Base-by-base conservation (phyloP, 2,888 invertebrate species). In the Leptogaster cylindrica region DNA sequence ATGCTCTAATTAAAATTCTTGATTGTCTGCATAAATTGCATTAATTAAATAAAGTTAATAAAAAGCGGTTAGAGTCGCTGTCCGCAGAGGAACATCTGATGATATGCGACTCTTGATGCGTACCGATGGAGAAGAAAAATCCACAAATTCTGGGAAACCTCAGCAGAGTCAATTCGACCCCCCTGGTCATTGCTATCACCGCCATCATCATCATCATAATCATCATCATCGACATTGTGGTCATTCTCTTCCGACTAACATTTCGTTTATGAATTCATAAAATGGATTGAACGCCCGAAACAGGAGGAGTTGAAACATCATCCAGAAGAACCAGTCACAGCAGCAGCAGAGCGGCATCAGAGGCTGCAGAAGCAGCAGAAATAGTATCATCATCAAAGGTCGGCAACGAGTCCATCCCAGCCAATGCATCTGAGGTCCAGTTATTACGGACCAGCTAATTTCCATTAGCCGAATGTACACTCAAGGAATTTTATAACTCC, bases 1-100 rank as follows among this genome's bases (percentile, higher is more conserved):
- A 61, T 61, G 61, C 28, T 41, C 61, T 61, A 61, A 61, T 61
- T 61, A 61, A 61, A 61, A 61, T 61, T 61, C 61, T 61, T n/a
- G 44, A 61, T 61, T 41, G 27, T 12, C 61, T 61, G 41, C 61
- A 44, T 44, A 61, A 44, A 61, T 61, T 61, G 61, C 61, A 61
- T 61, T 61, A 58, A 58, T 58, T 58, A 58, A 58, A 58, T 39
- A 58, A 58, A 58, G 39, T 58, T 39, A 58, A 39, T 58, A 58
- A 39, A 39, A 58, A 36, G 23, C 20, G 25, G 46, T 16, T 23
- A 12, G 23, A 23, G 41, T 58, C 58, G 39, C 18, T 20, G 18
- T 28, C 33, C 10, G 33, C 18, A 4, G 2, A 10, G 20, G 46
- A 3, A 2, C n/a, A 3, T 23, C n/a, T 46, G n/a, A n/a, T n/a